Evolutionary conservation across 2,888 invertebrate species (phyloP).

Genomic region (Leucophora obtusa): DNA sequence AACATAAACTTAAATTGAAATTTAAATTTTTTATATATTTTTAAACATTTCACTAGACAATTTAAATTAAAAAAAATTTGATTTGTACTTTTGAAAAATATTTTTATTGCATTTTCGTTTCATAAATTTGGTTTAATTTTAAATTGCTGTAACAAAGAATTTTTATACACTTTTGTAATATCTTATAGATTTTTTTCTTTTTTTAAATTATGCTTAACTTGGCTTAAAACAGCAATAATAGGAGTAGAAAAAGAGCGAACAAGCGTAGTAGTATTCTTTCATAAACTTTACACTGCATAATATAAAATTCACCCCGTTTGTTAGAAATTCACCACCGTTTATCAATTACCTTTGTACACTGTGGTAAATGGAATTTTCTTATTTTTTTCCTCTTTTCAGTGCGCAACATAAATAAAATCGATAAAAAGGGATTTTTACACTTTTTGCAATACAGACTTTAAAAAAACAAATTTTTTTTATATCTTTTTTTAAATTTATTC

Average conservation of each 20-base stretch:
- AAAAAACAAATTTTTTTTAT: slow-evolving; percentile 58
- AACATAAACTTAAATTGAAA: not conserved
- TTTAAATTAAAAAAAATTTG: too few species aligned
- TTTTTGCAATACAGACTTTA: slow-evolving; percentile 48
- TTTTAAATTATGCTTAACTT: slow-evolving; percentile 52
- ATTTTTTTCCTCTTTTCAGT: slow-evolving; percentile 35
- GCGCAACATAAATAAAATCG: slow-evolving; percentile 65
- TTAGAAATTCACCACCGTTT: slow-evolving; percentile 19
- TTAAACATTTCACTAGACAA: not conserved
- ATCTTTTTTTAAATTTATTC: slow-evolving; percentile 56
- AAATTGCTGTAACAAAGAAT: slow-evolving; percentile 25
- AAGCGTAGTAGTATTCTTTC: slow-evolving; percentile 4
- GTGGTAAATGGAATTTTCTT: slow-evolving; percentile 39
- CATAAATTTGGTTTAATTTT: not conserved
- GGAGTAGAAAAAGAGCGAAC: slow-evolving; percentile 18
- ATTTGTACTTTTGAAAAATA: too few species aligned
- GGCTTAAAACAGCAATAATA: slow-evolving; percentile 43
- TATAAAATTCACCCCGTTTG: slow-evolving; percentile 19
- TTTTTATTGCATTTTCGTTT: slow-evolving; percentile 1
- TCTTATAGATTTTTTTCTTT: slow-evolving; percentile 16
- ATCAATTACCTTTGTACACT: slow-evolving; percentile 43
- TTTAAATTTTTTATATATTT: not conserved
- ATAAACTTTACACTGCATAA: not conserved
- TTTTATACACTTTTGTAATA: slow-evolving; percentile 29
- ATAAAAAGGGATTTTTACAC: slow-evolving; percentile 66